These are phyloP conservation scores for Opisthograptis luteolata DNA, from an alignment of 2,888 invertebrate genomes.

Conservation along the genomic window DNA sequence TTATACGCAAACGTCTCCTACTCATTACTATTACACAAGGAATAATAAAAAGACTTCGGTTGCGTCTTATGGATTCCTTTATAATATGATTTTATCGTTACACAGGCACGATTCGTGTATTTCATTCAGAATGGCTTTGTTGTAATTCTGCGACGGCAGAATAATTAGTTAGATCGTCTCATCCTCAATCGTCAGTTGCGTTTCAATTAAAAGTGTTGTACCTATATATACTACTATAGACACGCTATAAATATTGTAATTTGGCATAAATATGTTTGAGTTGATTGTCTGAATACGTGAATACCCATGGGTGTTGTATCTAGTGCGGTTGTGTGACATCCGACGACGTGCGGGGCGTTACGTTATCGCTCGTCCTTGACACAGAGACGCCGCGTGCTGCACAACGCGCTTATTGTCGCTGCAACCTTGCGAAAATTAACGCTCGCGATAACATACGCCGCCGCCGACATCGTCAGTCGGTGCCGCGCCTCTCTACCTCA, in stretches of 20 bases:
- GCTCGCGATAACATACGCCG: constrained; percentile 67
- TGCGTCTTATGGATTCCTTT: too few relatives aligned
- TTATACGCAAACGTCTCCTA: too few relatives aligned
- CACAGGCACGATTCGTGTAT: too few relatives aligned
- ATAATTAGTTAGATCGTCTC: too few relatives aligned
- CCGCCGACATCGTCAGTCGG: constrained; percentile 48
- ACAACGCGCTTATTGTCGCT: constrained; percentile 78
- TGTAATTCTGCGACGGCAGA: too few relatives aligned
- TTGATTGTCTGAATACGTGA: background rate
- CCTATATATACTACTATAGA: too few relatives aligned
- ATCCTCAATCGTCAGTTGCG: too few relatives aligned
- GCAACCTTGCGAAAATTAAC: constrained; percentile 81
- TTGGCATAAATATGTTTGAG: background rate
- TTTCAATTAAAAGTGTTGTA: too few relatives aligned
- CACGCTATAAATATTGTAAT: background rate
- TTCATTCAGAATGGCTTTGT: too few relatives aligned
- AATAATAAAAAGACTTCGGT: too few relatives aligned
- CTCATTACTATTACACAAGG: too few relatives aligned
- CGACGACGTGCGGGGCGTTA: constrained; percentile 55
- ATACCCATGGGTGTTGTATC: constrained; percentile 29
- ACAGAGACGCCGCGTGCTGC: constrained; percentile 78
- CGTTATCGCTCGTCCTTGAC: constrained; percentile 83
- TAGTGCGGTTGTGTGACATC: constrained; percentile 54
- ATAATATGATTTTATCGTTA: too few relatives aligned
- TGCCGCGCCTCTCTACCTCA: constrained; percentile 41